phyloP scores from a whole-genome alignment of 2,113 vertebrate genomes.

The Stomatorhinus ivindoensis region DNA sequence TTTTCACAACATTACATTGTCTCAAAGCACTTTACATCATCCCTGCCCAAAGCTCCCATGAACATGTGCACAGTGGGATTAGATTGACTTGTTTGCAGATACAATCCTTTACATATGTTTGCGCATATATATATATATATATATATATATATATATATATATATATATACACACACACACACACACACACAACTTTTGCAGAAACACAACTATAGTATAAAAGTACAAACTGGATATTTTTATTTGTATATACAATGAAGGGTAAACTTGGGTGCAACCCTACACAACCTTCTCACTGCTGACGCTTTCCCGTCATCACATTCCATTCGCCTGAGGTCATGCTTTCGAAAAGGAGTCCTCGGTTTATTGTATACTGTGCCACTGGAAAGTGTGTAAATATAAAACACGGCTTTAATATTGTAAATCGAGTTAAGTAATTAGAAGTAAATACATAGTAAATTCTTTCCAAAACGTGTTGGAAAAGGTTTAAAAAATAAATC shows the following conservation, averaged over 20 bases:
- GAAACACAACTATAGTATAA: neutral
- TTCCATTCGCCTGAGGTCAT: constrained; percentile 92
- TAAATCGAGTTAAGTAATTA: neutral
- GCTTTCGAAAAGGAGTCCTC: constrained; percentile 43
- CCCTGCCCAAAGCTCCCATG: too few relatives aligned
- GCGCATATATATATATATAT: too few relatives aligned
- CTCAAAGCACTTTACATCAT: too few relatives aligned
- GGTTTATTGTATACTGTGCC: constrained; percentile 42
- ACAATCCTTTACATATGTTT: neutral
- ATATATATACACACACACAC: too few relatives aligned
- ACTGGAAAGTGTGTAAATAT: constrained; percentile 25
- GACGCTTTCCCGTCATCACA: constrained; percentile 71
- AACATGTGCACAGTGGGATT: neutral
- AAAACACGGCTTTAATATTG: neutral
- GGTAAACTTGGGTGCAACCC: neutral
- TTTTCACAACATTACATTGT: too few relatives aligned
- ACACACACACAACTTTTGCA: neutral
- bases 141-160: too few relatives aligned
- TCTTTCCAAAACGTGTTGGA: neutral
- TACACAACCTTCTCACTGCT: constrained; percentile 57
- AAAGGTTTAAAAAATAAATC: constrained; percentile 33
- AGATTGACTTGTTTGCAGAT: neutral
- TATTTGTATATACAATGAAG: neutral
- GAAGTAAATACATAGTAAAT: neutral
- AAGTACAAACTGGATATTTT: neutral